Base-by-base conservation (phyloP, 2,888 invertebrate species). In the Axea sp. region DNA sequence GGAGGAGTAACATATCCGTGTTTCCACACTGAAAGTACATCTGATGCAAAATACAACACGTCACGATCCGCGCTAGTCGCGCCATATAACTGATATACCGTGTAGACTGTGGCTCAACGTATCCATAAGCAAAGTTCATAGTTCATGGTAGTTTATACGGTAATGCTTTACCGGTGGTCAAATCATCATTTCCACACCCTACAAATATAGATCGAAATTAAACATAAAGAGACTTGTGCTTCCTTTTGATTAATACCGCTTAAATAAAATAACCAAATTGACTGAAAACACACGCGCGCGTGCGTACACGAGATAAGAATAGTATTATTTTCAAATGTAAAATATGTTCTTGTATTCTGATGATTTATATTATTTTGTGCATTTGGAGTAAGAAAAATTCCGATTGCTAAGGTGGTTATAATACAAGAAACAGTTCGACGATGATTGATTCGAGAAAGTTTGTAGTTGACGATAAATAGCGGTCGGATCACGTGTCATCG, bases 21-120 rank as follows among this genome's bases (percentile, higher is more conserved):
- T 86, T 86, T 86, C 85, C 85, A 84, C 86, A 85, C 86, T 86
- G 85, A 83, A 82, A 84, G 84, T 86, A 86, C 86, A 86, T 85
- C 84, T 83, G 86, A 86, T 86, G 86, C 83, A 84, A 86, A 86
- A 86, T 86, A 86, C 81, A 81, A 81, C 82, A 81, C 85, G 85
- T 86, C 86, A 86, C 86, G 86, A 86, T 83, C 83, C 81, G 80
- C 78, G 80, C 81, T 78, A 80, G 73, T 78, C 78, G 78, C 80
- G 81, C 82, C 81, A 80, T 82, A 83, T 83, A 82, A 80, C 80
- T 80, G 78, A 81, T 81, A 77, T 78, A 78, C 80, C 80, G 80
- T 82, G 83, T 81, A 80, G 81, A 83, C 80, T 82, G 80, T 79
- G 77, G 77, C 78, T 78, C 62, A 80, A 80, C 78, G 79, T 79